Base-by-base conservation (phyloP, 2,888 invertebrate genomes). In the Fragum fragum region DNA sequence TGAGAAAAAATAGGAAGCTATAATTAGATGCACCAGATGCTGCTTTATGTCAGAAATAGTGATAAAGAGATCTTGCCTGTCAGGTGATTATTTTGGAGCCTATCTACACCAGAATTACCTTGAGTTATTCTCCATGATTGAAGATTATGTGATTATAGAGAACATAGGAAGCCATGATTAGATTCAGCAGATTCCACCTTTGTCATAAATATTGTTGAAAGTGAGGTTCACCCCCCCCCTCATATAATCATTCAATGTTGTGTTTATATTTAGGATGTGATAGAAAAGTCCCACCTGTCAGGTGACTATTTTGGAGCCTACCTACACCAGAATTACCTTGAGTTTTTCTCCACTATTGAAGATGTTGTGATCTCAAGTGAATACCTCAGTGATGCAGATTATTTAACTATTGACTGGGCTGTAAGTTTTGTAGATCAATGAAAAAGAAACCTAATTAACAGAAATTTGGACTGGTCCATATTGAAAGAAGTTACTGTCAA, bases 351-450 rank as follows among this genome's bases (percentile, higher is more conserved):
- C 0, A 95, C 95, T 75, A 95, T 97, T 26, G 96, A 96, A 47
- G 96, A 97, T 88, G 95, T 96, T 0, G 95, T 95, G 28, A 94
- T 94, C 74, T 97, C 97, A 1, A 95, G 96, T 0, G 95, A 97
- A 72, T 96, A 96, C 75, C 94, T 98, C 53, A 97, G 97, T 91
- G 95, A 96, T 75, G 96, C 97, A 0, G 97, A 97, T 90, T 95
- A 95, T 55, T 95, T 98, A 96, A 97, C 97, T 95, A 96, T 95
- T 5, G 91, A 94, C 26, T 95, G 95, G 94, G 90, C 90, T 55
- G 94, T 94, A 89, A 87, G 91, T 88, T 57, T 39, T 53, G n/a
- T n/a, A n/a, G n/a, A n/a, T n/a, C n/a, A n/a, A n/a, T n/a, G n/a
- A n/a, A n/a, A n/a, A n/a, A n/a, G n/a, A n/a, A n/a, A n/a, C n/a